These are phyloP conservation scores for Siniperca obscura DNA, from an alignment of 2,797 vertebrate species.

Conservation along the genomic window DNA sequence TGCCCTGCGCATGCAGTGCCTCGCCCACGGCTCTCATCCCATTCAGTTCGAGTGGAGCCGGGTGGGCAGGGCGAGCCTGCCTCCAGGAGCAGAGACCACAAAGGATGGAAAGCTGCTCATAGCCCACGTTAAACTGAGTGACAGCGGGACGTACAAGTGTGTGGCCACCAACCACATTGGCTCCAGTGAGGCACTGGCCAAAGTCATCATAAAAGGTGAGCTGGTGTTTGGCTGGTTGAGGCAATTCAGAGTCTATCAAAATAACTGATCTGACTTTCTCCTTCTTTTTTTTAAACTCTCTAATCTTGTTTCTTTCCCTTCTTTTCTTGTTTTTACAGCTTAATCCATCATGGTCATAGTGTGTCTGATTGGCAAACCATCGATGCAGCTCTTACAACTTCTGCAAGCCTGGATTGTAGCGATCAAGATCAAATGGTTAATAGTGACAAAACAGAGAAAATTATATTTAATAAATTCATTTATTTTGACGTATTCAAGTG, in stretches of 20 bases:
- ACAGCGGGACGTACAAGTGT: slow-evolving; percentile 92
- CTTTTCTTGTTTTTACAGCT: slow-evolving; percentile 58
- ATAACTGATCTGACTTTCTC: neutral
- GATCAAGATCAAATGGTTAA: neutral
- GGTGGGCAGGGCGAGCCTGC: slow-evolving; percentile 76
- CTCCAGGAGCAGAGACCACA: slow-evolving; percentile 58
- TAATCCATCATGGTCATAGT: slow-evolving; percentile 29
- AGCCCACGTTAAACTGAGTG: slow-evolving; percentile 46
- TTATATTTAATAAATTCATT: slow-evolving; percentile 19
- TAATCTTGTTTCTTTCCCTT: slow-evolving; percentile 6
- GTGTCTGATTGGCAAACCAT: slow-evolving; percentile 3
- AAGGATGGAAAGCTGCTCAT: slow-evolving; percentile 84
- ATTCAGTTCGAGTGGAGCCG: slow-evolving; percentile 89
- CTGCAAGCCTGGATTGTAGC: slow-evolving; percentile 15
- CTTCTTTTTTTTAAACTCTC: neutral
- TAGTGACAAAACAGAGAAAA: slow-evolving; percentile 25
- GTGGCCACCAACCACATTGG: slow-evolving; percentile 90
- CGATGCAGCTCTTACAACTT: neutral
- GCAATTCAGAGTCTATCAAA: neutral
- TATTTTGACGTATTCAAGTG: slow-evolving; percentile 10
- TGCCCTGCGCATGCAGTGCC: slow-evolving; percentile 87
- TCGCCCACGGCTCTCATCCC: slow-evolving; percentile 92
- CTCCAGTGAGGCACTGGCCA: slow-evolving; percentile 83
- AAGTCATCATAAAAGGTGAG: slow-evolving; percentile 89
- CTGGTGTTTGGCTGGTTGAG: neutral